These are phyloP conservation scores for Myathropa florea DNA, from an alignment of 2,888 invertebrate genomes.

Conservation along the genomic window DNA sequence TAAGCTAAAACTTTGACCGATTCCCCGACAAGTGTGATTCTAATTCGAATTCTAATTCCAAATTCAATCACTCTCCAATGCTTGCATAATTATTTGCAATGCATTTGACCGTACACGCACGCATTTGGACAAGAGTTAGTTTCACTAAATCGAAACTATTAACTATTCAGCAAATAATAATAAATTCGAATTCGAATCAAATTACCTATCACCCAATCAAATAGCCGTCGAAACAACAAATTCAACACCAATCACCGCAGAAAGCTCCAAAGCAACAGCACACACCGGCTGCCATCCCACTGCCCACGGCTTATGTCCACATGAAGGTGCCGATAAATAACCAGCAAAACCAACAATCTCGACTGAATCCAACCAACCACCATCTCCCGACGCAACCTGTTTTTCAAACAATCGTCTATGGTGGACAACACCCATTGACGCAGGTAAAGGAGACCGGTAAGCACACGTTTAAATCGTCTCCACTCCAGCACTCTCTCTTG, in stretches of 20 bases:
- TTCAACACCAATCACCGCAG: slow-evolving; percentile 59
- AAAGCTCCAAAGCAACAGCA: slow-evolving; percentile 68
- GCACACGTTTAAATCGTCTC: slow-evolving; percentile 44
- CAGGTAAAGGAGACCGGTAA: slow-evolving; percentile 65
- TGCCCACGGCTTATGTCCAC: slow-evolving; percentile 78
- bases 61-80: slow-evolving; percentile 1
- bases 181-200: slow-evolving; percentile 46
- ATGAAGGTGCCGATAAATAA: slow-evolving; percentile 72
- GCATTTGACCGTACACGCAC: slow-evolving; percentile 37
- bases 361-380: slow-evolving; percentile 31
- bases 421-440: slow-evolving; percentile 73
- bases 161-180: slow-evolving; percentile 64
- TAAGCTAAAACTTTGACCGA: slow-evolving; percentile 64
- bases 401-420: slow-evolving; percentile 75
- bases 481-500: slow-evolving; percentile 69
- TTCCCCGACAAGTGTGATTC: slow-evolving; percentile 20
- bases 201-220: slow-evolving; percentile 20
- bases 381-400: slow-evolving; percentile 40
- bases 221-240: slow-evolving; percentile 71
- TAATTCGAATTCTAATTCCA: slow-evolving; percentile 31
- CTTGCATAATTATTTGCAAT: slow-evolving; percentile 55
- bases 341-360: slow-evolving; percentile 58
- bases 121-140: not conserved
- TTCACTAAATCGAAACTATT: slow-evolving; percentile 27
- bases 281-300: slow-evolving; percentile 73